Evolutionary conservation across 2,888 invertebrate genomes (phyloP), one percentile per base, ranked within the genome.

Genomic region (Tipula vernalis): DNA sequence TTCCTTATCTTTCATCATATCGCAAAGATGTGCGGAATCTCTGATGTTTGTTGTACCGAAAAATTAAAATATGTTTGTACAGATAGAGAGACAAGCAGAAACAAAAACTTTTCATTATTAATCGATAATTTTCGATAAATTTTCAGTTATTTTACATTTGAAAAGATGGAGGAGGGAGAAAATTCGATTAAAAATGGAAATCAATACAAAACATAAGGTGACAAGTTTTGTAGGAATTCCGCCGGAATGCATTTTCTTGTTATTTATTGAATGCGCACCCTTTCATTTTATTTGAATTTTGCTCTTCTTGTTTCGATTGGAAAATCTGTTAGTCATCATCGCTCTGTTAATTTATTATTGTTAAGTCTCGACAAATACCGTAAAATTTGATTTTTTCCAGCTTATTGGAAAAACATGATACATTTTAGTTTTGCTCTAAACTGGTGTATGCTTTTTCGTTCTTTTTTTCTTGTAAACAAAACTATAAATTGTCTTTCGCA

Each of bases 401-500:
- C 71, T 71, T 71, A 71, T 71, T 28, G 71, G 71, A 28, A 71
- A 71, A 71, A 71, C 71, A 71, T 71, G 71, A 71, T 71, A 71
- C 71, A 71, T 71, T 71, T 71, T 71, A 44, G 28, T 28, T 28
- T 51, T 44, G 44, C 10, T 44, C 39, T 39, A 39, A 28, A 41
- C 47, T 47, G 13, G 3, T 51, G n/a, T 51, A 15, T 51, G 51
- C 1, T 6, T 41, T 5, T 28, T 28, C 8, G 18, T 28, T 10
- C 71, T 12, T 47, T 86, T n/a, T 15, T 47, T 36, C 44, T 51
- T 36, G 86, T 86, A 86, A 86, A 86, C 86, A 86, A 86, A 86
- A 86, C 86, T 86, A 86, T 86, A 86, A 86, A 86, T 86, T 42
- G 86, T 86, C 86, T 85, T 42, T 39, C 36, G 84, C 39, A 84